Evolutionary conservation across 2,888 invertebrate species (phyloP), one percentile per base, ranked within the genome.

Genomic region (Lithophane semibrunnea): DNA sequence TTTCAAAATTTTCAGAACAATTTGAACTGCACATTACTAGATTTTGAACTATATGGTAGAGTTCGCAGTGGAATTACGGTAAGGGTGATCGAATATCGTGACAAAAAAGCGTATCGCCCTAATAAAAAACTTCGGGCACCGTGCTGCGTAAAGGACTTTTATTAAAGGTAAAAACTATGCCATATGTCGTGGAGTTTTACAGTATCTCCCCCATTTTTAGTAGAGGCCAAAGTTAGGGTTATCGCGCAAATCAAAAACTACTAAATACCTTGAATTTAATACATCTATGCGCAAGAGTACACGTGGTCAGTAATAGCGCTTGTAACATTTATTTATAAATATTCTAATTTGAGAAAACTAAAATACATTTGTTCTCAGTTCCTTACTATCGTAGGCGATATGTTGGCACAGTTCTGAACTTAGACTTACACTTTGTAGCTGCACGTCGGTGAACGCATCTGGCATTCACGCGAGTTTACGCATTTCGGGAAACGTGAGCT

Each of bases 171-270:
- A 67, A 76, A 76, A 85, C 37, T 73, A 80, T 75, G 56, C 72
- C 73, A 49, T 67, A 58, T 85, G 69, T 70, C 70, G 82, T 84
- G n/a, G 54, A 73, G 52, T 73, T 66, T 67, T 70, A 81, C 81
- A 67, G 24, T 80, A 70, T 67, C 83, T 82, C n/a, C 71, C 71
- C 75, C 29, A 47, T 66, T 70, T 84, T 83, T 63, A 44, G 56
- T 49, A 10, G 12, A 54, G 29, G 64, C n/a, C 52, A 10, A 21
- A 37, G 10, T 13, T 56, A 85, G 77, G 83, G 83, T 29, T 81
- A 63, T 56, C 77, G 49, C n/a, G 4, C 12, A 49, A 47, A 63
- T n/a, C 2, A 60, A 58, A 68, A 29, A 42, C 9, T 0, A 21
- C 5, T 13, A 44, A 60, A n/a, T 29, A 9, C 3, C 10, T 78